Evolutionary conservation across 1,140 invertebrate species (phyloP), one percentile per base, ranked within the genome.

Genomic region (Brachionus rotundiformis): DNA sequence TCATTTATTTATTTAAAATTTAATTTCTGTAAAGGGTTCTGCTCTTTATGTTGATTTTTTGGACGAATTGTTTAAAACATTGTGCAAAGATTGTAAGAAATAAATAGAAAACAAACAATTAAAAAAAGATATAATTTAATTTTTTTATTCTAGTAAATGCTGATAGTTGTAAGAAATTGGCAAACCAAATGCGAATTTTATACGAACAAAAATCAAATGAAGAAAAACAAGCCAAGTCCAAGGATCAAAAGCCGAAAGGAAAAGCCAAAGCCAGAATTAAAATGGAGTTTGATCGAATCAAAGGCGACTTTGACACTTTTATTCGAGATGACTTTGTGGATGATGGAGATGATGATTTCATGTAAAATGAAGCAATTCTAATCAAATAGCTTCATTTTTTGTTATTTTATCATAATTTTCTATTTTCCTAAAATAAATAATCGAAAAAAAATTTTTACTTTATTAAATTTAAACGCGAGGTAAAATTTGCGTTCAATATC

Each of bases 321-420:
- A n/a, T 79, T 23, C n/a, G 36, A 8, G 76, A 79, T 11, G 76
- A 39, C 23, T 29, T 19, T 79, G 5, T 59, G n/a, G 47, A 79
- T 3, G 76, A 79, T 16, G 76, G 29, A 59, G 76, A 59, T 23
- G 76, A 79, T 59, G 76, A 79, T 79, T 79, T 79, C 16, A 79
- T 79, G 76, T 79, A 49, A 79, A 79, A 63, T 10, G 23, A 63
- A 25, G 2, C 1, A 63, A 63, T 27, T 13, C 29, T 29, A n/a
- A 63, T 19, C 63, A 31, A 63, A 63, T 8, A 68, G 8, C 33
- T 68, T 68, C 31, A 3, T 11, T 19, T 33, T 68, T 68, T 33
- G 29, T 39, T 33, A 33, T 39, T 68, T 68, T 68, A 19, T 68
- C 31, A 36, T 10, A 36, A 11, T 19, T 33, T 33, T 68, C 63